Conservation (phyloP, 2,797 vertebrate genomes). For the Pteropus rufus region DNA sequence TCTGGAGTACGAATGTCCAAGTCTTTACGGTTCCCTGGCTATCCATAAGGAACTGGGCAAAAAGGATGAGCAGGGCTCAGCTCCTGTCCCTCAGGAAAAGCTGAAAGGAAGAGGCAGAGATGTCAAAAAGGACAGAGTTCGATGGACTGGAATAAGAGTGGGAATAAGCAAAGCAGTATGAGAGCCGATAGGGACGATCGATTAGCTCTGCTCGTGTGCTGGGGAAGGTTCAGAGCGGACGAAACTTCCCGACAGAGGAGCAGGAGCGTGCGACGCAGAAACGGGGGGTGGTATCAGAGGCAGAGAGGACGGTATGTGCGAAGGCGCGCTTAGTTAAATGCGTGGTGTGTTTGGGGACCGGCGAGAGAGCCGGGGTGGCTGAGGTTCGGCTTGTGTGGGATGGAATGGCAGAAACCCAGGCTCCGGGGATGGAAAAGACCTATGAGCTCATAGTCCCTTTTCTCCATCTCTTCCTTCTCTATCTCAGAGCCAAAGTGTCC, state of each 20-base stretch:
- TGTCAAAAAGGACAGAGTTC: not conserved
- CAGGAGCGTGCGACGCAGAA: not conserved
- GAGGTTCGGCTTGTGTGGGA: conserved; percentile 58
- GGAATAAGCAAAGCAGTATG: not conserved
- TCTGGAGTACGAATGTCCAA: too few species aligned
- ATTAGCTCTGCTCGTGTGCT: not conserved
- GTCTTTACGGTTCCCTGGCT: not conserved
- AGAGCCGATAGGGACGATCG: not conserved
- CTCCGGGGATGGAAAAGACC: conserved; percentile 63
- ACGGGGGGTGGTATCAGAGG: not conserved
- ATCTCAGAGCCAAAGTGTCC: conserved; percentile 58
- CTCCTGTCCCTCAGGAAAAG: not conserved
- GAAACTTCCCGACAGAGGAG: not conserved
- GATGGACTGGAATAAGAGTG: not conserved
- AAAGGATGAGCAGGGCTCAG: not conserved
- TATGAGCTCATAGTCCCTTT: conserved; percentile 63
- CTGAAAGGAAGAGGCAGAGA: not conserved
- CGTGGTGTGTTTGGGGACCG: not conserved
- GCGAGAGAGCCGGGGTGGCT: not conserved
- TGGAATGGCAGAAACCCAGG: conserved; percentile 62
- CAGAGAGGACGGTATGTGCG: not conserved
- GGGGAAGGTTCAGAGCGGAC: not conserved
- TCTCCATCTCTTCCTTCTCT: conserved; percentile 67
- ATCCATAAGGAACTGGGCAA: not conserved
- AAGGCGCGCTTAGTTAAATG: not conserved